Conservation (phyloP, 2,888 invertebrate species). For the Eristalinus sepulchralis region DNA sequence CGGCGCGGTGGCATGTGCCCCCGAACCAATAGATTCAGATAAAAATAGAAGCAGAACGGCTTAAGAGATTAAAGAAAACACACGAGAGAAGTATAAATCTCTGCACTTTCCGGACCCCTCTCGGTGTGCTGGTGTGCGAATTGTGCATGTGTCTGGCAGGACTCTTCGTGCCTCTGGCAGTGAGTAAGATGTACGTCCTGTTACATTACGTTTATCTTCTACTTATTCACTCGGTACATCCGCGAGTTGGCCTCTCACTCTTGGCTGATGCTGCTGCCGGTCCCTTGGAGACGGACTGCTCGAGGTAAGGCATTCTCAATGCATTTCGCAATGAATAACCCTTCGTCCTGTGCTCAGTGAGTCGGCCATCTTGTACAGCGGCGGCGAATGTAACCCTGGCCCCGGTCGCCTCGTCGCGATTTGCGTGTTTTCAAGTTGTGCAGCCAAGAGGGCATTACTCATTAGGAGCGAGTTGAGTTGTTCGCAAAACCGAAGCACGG, state of each 20-base stretch:
- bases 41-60: slow-evolving; percentile 71
- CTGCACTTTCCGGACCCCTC: slow-evolving; percentile 45
- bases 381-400: slow-evolving; percentile 3
- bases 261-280: slow-evolving; percentile 10
- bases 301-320: slow-evolving; percentile 64
- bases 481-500: neutral
- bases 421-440: slow-evolving; percentile 54
- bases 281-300: slow-evolving; percentile 56
- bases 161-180: slow-evolving; percentile 56
- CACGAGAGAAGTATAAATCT: slow-evolving; percentile 71
- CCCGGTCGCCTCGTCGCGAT: slow-evolving; percentile 36
- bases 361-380: slow-evolving; percentile 47
- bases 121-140: slow-evolving; percentile 12
- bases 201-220: slow-evolving; percentile 72
- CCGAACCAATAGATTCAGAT: slow-evolving; percentile 68
- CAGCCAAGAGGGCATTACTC: slow-evolving; percentile 46
- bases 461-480: slow-evolving; percentile 4
- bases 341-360: slow-evolving; percentile 36
- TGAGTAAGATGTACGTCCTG: slow-evolving; percentile 72
- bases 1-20: slow-evolving; percentile 49
- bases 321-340: slow-evolving; percentile 55
- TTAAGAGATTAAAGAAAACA: slow-evolving; percentile 72
- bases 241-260: slow-evolving; percentile 63
- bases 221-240: slow-evolving; percentile 71
- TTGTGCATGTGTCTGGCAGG: slow-evolving; percentile 48